phyloP scores from a whole-genome alignment of 2,888 invertebrate species.

The Malachius bipustulatus region DNA sequence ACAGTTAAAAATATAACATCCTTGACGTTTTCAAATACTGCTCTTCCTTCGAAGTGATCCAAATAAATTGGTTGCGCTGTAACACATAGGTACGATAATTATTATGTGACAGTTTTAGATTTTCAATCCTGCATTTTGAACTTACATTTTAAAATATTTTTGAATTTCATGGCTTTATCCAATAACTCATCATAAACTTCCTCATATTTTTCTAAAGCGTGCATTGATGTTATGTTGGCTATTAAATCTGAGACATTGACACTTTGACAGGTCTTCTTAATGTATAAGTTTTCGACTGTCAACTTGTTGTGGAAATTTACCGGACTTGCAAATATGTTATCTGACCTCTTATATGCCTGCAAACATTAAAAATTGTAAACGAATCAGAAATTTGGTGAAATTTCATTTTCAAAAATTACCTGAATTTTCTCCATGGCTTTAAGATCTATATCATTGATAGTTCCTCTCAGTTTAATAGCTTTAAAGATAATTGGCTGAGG shows the following conservation, averaged over 20 bases:
- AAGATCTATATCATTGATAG: conserved; percentile 28
- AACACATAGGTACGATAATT: no score
- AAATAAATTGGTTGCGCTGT: no score
- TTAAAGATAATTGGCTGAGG: conserved; percentile 24
- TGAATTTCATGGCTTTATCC: conserved; percentile 4
- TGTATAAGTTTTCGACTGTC: conserved; percentile 26
- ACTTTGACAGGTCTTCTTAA: conserved; percentile 28
- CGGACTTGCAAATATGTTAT: conserved; percentile 24
- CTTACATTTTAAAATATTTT: background rate
- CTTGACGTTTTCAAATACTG: no score
- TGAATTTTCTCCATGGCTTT: conserved; percentile 27
- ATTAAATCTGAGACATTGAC: conserved; percentile 29
- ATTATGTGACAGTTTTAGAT: conserved; percentile 29
- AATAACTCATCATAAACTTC: conserved; percentile 11
- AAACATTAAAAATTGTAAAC: conserved; percentile 12
- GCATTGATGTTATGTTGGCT: conserved; percentile 25
- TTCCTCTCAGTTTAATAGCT: conserved; percentile 27
- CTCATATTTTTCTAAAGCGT: no score
- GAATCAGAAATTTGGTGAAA: conserved; percentile 3
- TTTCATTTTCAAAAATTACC: conserved; percentile 20
- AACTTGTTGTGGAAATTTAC: conserved; percentile 28
- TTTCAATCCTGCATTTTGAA: conserved; percentile 1
- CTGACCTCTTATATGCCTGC: conserved; percentile 26
- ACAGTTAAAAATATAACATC: no score
- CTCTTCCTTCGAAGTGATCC: no score